These are phyloP conservation scores for Ephydatia muelleri DNA, from an alignment of 37 sponge, comb jelly and placozoan genomes.

Conservation along the genomic window DNA sequence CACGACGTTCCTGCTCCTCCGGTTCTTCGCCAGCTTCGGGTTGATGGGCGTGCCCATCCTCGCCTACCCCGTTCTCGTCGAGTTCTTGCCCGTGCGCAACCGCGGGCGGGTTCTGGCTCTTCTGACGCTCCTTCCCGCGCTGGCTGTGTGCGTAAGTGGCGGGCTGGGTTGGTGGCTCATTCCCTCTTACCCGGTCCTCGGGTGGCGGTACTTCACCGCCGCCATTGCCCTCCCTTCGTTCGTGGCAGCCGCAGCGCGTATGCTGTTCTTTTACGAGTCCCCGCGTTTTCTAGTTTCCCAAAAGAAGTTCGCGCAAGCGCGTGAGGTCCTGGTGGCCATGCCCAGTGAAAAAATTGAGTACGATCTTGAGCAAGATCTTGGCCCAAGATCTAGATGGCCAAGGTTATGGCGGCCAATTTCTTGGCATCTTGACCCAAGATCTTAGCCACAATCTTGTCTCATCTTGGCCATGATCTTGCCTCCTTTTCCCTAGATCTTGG, in stretches of 20 bases:
- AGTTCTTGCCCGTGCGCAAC: constrained; percentile 48
- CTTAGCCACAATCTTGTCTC: no score
- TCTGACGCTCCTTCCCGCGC: constrained; percentile 3
- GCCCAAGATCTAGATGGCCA: no score
- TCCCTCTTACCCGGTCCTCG: constrained; percentile 11
- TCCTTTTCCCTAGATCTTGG: no score
- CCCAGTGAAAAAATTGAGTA: no score
- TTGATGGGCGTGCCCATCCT: constrained; percentile 20
- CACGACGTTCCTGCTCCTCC: constrained; percentile 27
- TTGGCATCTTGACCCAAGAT: no score
- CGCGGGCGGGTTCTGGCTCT: constrained; percentile 20
- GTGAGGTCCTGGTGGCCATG: neutral
- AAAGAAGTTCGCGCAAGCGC: neutral
- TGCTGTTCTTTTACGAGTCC: neutral
- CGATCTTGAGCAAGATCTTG: no score
- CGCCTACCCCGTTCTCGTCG: constrained; percentile 25
- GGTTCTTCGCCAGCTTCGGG: constrained; percentile 24
- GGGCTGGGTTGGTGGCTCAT: constrained; percentile 63
- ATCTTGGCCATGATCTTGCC: no score
- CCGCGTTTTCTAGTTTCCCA: neutral
- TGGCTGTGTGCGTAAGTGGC: constrained; percentile 15
- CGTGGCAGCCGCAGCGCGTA: neutral
- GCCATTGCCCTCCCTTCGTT: neutral
- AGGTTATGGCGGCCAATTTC: no score
- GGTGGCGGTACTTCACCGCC: neutral